Evolutionary conservation across 2,888 invertebrate genomes (phyloP).

Genomic region (Lutraria lutraria): DNA sequence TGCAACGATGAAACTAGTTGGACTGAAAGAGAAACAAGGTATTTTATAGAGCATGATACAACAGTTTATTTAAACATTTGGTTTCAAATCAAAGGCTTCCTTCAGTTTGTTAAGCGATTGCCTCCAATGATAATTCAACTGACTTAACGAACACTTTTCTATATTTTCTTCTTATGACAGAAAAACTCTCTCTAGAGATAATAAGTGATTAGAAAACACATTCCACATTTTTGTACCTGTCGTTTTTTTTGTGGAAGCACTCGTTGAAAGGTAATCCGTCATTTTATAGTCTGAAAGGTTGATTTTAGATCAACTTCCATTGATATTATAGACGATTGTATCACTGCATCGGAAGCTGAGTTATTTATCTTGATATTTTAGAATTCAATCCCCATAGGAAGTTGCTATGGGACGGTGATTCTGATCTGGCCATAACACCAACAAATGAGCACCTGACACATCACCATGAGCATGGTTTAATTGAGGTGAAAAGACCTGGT

Average conservation of each 20-base stretch:
- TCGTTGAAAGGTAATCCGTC: no score
- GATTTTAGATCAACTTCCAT: no score
- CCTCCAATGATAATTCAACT: not conserved
- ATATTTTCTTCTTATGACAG: not conserved
- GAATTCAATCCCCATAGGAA: slow-evolving; percentile 19
- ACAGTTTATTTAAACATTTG: not conserved
- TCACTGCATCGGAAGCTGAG: no score
- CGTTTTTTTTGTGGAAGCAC: not conserved
- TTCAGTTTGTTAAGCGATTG: not conserved
- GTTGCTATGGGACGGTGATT: slow-evolving; percentile 25
- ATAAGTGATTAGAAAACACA: not conserved
- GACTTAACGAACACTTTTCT: not conserved
- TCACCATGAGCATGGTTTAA: slow-evolving; percentile 30
- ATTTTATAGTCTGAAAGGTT: no score
- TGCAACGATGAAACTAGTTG: slow-evolving; percentile 1
- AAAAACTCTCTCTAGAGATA: not conserved
- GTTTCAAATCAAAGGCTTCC: not conserved
- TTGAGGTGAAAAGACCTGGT: slow-evolving; percentile 39
- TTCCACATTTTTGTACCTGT: not conserved
- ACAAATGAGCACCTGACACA: not conserved
- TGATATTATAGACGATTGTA: no score
- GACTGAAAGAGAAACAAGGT: not conserved
- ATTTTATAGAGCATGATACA: not conserved
- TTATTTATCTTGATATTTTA: not conserved
- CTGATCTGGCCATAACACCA: slow-evolving; percentile 11